Conservation (phyloP, 2,113 vertebrate genomes). For the Spermophilus dauricus region DNA sequence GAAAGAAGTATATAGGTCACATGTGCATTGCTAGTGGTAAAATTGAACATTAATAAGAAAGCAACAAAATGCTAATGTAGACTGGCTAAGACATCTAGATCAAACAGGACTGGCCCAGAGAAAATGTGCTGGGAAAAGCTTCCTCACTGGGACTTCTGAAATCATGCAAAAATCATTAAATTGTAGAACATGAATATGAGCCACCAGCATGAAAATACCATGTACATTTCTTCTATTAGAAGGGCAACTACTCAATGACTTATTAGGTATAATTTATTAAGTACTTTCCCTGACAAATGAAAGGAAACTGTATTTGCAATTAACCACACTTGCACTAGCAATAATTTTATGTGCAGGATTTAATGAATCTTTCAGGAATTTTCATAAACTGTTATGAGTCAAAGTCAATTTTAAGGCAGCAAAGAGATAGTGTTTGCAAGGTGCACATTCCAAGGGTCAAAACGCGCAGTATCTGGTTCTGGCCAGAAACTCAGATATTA, state of each 20-base stretch:
- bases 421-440: neutral
- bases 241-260: neutral
- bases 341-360: neutral
- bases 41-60: neutral
- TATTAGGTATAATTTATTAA: slow-evolving; percentile 25
- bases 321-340: slow-evolving; percentile 35
- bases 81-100: neutral
- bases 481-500: neutral
- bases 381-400: neutral
- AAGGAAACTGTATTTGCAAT: slow-evolving; percentile 28
- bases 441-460: neutral
- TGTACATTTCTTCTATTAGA: neutral
- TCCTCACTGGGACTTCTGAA: neutral
- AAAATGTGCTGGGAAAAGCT: neutral
- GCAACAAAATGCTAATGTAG: slow-evolving; percentile 7
- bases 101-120: neutral
- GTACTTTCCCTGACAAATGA: slow-evolving; percentile 50
- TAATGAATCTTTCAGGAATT: slow-evolving; percentile 55
- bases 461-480: neutral
- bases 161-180: neutral
- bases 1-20: neutral
- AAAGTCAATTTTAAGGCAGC: neutral
- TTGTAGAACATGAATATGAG: neutral
- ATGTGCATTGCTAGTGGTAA: neutral
- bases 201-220: neutral